A percentile compares a stretch with the other conserved stretches of the same genome.
Evolutionary conservation across 2,888 invertebrate genomes (phyloP).

Genomic region (Yponomeuta sedellus): DNA sequence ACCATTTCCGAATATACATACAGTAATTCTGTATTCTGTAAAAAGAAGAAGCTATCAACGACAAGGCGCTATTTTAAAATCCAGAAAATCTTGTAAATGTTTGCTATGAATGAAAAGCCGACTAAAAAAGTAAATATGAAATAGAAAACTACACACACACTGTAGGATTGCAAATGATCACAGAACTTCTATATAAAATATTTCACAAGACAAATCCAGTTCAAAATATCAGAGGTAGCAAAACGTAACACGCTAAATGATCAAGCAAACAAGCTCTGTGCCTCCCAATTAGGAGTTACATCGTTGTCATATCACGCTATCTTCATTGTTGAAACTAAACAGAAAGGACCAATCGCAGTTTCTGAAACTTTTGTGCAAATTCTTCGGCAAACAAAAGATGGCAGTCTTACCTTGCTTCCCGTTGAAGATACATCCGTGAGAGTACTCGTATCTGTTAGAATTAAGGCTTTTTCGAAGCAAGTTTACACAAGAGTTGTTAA

Average conservation of each 20-base stretch:
- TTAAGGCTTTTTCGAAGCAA: background rate
- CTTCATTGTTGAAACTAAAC: slow-evolving; percentile 1
- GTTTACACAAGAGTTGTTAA: background rate
- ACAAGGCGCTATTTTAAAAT: too few relatives aligned
- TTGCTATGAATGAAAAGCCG: too few relatives aligned
- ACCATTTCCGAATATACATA: too few relatives aligned
- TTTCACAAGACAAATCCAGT: background rate
- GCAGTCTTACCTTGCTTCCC: background rate
- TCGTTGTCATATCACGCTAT: background rate
- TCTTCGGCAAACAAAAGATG: background rate
- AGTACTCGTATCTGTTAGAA: background rate
- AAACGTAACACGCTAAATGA: background rate
- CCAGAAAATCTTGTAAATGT: too few relatives aligned
- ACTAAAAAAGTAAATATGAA: too few relatives aligned
- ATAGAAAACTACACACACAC: too few relatives aligned
- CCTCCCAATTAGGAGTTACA: background rate
- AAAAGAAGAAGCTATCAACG: too few relatives aligned
- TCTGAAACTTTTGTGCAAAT: background rate
- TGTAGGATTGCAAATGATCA: background rate
- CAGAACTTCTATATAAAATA: background rate
- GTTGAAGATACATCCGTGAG: background rate
- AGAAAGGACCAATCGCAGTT: background rate
- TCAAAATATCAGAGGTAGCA: background rate
- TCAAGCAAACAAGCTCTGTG: background rate
- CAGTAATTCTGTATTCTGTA: too few relatives aligned